A percentile compares a stretch with the other conserved stretches of the same genome.
phyloP scores from a whole-genome alignment of 1,140 invertebrate genomes.

The Drosophila pseudoananassae region DNA sequence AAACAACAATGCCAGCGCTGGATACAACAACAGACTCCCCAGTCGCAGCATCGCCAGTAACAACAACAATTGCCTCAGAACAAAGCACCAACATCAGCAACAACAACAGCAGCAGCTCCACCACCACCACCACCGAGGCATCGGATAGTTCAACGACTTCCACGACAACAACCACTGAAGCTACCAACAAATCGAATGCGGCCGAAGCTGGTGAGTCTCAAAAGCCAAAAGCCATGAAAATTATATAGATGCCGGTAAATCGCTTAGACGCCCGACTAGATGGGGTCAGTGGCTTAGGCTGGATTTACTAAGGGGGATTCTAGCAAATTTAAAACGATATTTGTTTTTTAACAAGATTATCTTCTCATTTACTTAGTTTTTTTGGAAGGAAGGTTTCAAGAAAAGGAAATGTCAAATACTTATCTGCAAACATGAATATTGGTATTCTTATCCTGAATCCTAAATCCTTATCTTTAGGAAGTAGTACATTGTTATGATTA shows the following conservation, averaged over 20 bases:
- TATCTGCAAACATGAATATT: too few relatives aligned
- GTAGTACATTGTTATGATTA: too few relatives aligned
- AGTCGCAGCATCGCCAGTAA: slow-evolving; percentile 33
- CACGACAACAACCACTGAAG: slow-evolving; percentile 39
- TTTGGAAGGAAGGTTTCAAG: too few relatives aligned
- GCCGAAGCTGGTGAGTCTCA: slow-evolving; percentile 73
- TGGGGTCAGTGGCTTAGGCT: neutral
- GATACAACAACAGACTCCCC: slow-evolving; percentile 59
- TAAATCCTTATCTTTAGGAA: too few relatives aligned
- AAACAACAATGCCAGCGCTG: slow-evolving; percentile 50
- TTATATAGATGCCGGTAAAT: slow-evolving; percentile 64
- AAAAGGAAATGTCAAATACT: too few relatives aligned
- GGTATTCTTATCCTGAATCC: too few relatives aligned
- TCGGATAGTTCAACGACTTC: slow-evolving; percentile 77
- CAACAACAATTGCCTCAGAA: slow-evolving; percentile 68
- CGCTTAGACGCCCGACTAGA: slow-evolving; percentile 40
- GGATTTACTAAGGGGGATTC: neutral
- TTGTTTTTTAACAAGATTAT: too few relatives aligned
- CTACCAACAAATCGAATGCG: slow-evolving; percentile 63
- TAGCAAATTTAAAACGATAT: too few relatives aligned
- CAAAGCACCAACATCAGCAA: slow-evolving; percentile 46
- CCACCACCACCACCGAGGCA: slow-evolving; percentile 30
- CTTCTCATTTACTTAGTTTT: too few relatives aligned
- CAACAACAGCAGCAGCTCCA: slow-evolving; percentile 23
- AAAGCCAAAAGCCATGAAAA: slow-evolving; percentile 62